Conservation (phyloP, 2,888 invertebrate species). For the Trissolcus brochymenae region DNA sequence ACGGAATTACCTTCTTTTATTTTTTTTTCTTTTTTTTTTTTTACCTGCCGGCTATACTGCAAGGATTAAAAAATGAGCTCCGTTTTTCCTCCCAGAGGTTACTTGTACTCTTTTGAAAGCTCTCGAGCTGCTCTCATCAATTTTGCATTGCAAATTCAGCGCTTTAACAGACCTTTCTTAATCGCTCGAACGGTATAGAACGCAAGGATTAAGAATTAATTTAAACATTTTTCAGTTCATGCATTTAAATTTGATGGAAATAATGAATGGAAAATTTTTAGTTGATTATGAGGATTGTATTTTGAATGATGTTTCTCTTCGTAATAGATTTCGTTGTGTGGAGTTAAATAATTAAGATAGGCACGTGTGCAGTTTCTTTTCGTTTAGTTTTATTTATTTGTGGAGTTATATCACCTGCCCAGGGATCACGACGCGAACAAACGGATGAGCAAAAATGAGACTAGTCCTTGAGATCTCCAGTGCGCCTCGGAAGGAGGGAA, state of each 20-base stretch:
- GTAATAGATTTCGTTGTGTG: no score
- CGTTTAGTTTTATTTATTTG: slow-evolving; percentile 2
- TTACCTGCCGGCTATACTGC: neutral
- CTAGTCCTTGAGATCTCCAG: slow-evolving; percentile 38
- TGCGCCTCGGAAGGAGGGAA: slow-evolving; percentile 28
- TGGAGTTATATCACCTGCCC: slow-evolving; percentile 8
- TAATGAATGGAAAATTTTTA: no score
- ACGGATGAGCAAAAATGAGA: slow-evolving; percentile 29
- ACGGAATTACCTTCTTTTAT: slow-evolving; percentile 8
- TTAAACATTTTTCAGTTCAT: no score
- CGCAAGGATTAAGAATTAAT: no score
- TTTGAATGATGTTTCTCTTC: no score
- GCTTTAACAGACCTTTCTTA: no score
- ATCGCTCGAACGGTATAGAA: neutral
- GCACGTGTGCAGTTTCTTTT: no score
- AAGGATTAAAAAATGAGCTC: slow-evolving; percentile 9
- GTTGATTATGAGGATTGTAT: no score
- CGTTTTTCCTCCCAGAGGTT: neutral
- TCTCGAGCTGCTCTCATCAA: neutral
- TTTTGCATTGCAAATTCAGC: slow-evolving; percentile 5
- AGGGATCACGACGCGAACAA: slow-evolving; percentile 1
- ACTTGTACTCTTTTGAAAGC: no score
- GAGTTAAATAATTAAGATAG: no score
- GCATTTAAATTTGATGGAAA: no score
- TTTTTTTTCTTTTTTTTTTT: slow-evolving; percentile 2